Conservation (phyloP, 2,113 vertebrate genomes). For the Dasyornis broadbenti region DNA sequence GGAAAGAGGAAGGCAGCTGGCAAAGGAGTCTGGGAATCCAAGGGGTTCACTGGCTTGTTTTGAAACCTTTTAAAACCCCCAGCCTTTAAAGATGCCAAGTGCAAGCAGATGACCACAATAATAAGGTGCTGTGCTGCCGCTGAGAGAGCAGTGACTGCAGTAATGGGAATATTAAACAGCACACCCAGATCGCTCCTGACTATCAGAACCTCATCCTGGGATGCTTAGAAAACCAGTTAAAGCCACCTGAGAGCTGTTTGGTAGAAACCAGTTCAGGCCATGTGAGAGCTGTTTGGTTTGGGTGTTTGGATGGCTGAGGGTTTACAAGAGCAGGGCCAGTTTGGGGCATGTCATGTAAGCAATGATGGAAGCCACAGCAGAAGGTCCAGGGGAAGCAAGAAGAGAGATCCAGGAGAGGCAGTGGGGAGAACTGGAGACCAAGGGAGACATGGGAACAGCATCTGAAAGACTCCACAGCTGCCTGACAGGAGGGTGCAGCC, state of each 20-base stretch:
- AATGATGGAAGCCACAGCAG: rapidly evolving
- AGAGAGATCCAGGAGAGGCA: background rate
- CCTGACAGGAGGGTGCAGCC: background rate
- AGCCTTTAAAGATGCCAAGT: background rate
- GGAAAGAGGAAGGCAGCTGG: background rate
- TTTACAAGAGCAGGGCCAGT: background rate
- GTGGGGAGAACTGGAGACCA: background rate
- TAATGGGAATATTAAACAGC: background rate
- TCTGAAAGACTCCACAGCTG: background rate
- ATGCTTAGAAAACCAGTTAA: rapidly evolving
- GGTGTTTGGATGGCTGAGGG: background rate
- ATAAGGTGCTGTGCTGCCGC: background rate
- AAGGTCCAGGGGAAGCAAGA: background rate
- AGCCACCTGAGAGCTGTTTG: background rate
- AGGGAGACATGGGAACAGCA: background rate
- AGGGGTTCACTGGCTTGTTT: background rate
- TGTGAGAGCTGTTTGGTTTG: background rate
- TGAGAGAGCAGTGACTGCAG: rapidly evolving
- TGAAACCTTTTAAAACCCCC: background rate
- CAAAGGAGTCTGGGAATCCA: background rate
- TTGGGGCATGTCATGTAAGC: rapidly evolving
- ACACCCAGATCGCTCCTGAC: rapidly evolving
- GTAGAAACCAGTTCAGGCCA: background rate
- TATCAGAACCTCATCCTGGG: background rate
- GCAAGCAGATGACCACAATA: background rate